Evolutionary conservation across 2,888 invertebrate genomes (phyloP).

Genomic region (Dasysyrphus albostriatus): DNA sequence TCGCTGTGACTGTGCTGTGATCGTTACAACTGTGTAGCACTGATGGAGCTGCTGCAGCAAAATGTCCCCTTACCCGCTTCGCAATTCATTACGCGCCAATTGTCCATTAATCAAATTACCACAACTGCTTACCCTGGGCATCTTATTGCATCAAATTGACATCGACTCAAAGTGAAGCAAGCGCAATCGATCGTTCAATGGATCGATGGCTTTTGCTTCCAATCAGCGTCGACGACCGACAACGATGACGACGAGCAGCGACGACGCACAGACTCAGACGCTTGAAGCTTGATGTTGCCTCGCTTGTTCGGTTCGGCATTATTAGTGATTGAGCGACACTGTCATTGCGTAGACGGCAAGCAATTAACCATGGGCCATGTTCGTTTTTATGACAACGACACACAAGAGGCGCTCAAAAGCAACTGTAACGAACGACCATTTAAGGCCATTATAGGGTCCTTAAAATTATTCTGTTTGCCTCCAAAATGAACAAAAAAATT

Average conservation of each 20-base stretch:
- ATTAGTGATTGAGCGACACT: conserved; percentile 71
- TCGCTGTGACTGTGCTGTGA: background rate
- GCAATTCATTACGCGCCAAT: conserved; percentile 71
- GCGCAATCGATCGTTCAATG: conserved; percentile 59
- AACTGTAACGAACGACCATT: conserved; percentile 38
- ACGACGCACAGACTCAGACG: background rate
- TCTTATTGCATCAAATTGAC: conserved; percentile 68
- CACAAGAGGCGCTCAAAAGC: conserved; percentile 68
- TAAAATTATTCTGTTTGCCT: background rate
- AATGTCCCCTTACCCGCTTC: conserved; percentile 27
- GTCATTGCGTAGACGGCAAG: conserved; percentile 74
- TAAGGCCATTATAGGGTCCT: conserved; percentile 40
- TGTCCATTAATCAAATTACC: conserved; percentile 73
- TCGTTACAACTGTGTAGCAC: background rate
- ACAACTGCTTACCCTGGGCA: conserved; percentile 62
- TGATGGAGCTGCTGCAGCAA: background rate
- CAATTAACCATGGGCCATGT: conserved; percentile 75
- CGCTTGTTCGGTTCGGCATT: conserved; percentile 27
- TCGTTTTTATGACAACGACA: conserved; percentile 69
- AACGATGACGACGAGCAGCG: background rate
- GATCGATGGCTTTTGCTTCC: conserved; percentile 62
- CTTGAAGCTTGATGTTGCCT: conserved; percentile 22
- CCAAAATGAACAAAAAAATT: background rate
- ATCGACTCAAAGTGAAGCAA: conserved; percentile 51
- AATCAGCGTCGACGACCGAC: conserved; percentile 43